A percentile compares a stretch with the other conserved stretches of the same genome.
These are phyloP conservation scores for Heteromyza rotundicornis DNA, from an alignment of 2,888 invertebrate genomes.

Conservation along the genomic window DNA sequence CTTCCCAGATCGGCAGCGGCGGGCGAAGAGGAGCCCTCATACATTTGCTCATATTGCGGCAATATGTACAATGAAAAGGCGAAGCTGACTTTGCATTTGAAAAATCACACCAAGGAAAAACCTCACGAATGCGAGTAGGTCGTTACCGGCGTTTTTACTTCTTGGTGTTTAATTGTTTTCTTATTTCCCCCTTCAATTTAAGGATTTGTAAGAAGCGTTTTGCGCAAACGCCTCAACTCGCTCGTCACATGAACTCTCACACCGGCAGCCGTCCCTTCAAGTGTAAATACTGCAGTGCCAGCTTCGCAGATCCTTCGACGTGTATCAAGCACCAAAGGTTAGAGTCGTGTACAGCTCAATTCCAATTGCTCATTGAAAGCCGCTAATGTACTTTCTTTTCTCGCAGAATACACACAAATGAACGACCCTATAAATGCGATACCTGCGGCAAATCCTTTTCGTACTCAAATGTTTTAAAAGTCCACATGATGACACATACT, in stretches of 20 bases:
- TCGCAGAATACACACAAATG: conserved; percentile 54
- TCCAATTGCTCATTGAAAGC: too few species aligned
- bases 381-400: too few species aligned
- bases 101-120: conserved; percentile 50
- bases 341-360: neutral
- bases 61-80: conserved; percentile 51
- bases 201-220: conserved; percentile 58
- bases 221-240: conserved; percentile 53
- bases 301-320: conserved; percentile 60
- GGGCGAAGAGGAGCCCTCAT: conserved; percentile 10
- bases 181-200: neutral
- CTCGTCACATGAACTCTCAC: conserved; percentile 54
- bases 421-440: conserved; percentile 52
- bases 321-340: conserved; percentile 59
- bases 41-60: conserved; percentile 51
- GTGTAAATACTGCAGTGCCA: conserved; percentile 54
- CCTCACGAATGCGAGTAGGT: conserved; percentile 58
- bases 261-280: conserved; percentile 57
- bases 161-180: neutral
- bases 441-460: conserved; percentile 52
- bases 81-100: conserved; percentile 52
- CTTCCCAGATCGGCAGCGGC: too few species aligned
- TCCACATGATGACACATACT: conserved; percentile 54
- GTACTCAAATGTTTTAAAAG: conserved; percentile 55
- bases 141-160: neutral